A percentile compares a stretch with the other conserved stretches of the same genome.
phyloP scores from a whole-genome alignment of 1,140 invertebrate species.

The Eupeodes corollae region DNA sequence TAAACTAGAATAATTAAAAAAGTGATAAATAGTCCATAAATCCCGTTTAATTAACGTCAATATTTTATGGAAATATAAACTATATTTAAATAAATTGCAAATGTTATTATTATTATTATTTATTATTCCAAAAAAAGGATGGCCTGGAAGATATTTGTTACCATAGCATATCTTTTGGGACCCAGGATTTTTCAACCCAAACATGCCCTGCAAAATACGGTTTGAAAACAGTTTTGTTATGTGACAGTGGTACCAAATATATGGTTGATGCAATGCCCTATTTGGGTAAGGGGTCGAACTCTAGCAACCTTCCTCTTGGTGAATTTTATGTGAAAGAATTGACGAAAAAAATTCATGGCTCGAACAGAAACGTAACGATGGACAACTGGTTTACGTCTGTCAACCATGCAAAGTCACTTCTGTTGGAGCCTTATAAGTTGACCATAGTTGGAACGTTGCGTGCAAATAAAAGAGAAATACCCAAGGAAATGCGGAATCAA shows the following conservation, averaged over 20 bases:
- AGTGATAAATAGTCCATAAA: too few relatives aligned
- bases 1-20: too few relatives aligned
- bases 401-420: constrained; percentile 15
- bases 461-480: constrained; percentile 28
- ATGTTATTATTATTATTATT: too few relatives aligned
- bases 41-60: too few relatives aligned
- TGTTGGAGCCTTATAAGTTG: constrained; percentile 20
- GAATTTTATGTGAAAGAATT: constrained; percentile 13
- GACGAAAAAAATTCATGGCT: constrained; percentile 16
- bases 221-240: constrained; percentile 24
- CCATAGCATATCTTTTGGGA: too few relatives aligned
- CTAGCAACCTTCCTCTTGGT: constrained; percentile 12
- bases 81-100: too few relatives aligned
- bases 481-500: constrained; percentile 13
- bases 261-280: constrained; percentile 30
- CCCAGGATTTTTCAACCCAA: too few relatives aligned
- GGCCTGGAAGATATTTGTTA: too few relatives aligned
- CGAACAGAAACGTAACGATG: constrained; percentile 33
- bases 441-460: constrained; percentile 25
- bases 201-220: constrained; percentile 32
- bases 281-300: constrained; percentile 22
- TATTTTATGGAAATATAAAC: too few relatives aligned
- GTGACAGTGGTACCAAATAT: constrained; percentile 25
- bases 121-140: too few relatives aligned
- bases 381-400: constrained; percentile 38